A percentile compares a stretch with the other conserved stretches of the same genome.
Conservation (phyloP, 2,113 vertebrate genomes). For the Aythya baeri region DNA sequence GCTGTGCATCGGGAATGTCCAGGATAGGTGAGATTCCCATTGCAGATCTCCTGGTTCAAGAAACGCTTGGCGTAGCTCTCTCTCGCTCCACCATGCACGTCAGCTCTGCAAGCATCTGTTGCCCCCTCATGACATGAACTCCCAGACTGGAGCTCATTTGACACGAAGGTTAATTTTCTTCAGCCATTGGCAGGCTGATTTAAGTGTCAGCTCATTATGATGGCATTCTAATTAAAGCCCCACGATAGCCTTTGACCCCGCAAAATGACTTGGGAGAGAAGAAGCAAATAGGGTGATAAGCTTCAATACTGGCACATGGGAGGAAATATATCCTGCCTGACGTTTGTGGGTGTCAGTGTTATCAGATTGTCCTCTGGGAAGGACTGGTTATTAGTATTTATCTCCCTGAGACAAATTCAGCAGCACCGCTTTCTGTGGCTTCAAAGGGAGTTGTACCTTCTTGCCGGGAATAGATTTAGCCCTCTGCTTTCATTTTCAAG, state of each 20-base stretch:
- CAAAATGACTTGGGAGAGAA: constrained; percentile 58
- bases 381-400: constrained; percentile 61
- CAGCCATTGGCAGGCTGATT: constrained; percentile 60
- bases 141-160: constrained; percentile 39
- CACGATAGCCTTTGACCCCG: constrained; percentile 50
- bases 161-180: constrained; percentile 69
- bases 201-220: constrained; percentile 62
- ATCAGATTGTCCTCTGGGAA: constrained; percentile 64
- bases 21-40: background rate
- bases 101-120: constrained; percentile 8
- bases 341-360: constrained; percentile 18
- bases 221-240: constrained; percentile 69
- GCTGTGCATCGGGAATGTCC: background rate
- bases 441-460: constrained; percentile 43
- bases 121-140: constrained; percentile 26
- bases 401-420: constrained; percentile 44
- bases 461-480: constrained; percentile 30
- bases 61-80: background rate
- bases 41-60: background rate
- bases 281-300: constrained; percentile 50
- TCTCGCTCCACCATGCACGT: background rate
- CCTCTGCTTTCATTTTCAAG: constrained; percentile 44
- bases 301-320: background rate
- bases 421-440: background rate
- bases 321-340: constrained; percentile 43